A percentile compares a stretch with the other conserved stretches of the same genome.
phyloP scores from a whole-genome alignment of 2,888 invertebrate species.

The Syrphus vitripennis region DNA sequence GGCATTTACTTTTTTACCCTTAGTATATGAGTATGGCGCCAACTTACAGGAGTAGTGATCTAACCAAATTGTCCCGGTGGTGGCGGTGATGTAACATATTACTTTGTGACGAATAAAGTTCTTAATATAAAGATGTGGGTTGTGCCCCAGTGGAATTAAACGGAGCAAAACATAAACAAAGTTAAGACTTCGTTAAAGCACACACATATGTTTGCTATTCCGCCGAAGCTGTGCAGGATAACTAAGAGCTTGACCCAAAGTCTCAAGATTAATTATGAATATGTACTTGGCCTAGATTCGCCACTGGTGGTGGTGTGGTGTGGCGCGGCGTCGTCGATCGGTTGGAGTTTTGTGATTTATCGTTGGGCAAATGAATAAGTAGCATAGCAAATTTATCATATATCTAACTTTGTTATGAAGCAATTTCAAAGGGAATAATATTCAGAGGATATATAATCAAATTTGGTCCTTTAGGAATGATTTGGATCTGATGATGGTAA shows the following conservation, averaged over 20 bases:
- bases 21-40: not conserved
- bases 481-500: not conserved
- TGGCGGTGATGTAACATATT: slow-evolving; percentile 61
- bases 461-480: not conserved
- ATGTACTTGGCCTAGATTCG: slow-evolving; percentile 53
- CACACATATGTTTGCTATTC: not conserved
- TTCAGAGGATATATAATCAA: slow-evolving; percentile 26
- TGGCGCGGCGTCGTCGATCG: not conserved
- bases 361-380: slow-evolving; percentile 52
- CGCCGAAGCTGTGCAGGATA: not conserved
- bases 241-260: slow-evolving; percentile 20
- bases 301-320: not conserved
- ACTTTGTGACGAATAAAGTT: slow-evolving; percentile 49
- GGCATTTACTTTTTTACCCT: not conserved
- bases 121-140: slow-evolving; percentile 11
- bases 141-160: not conserved
- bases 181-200: slow-evolving; percentile 21
- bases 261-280: slow-evolving; percentile 63
- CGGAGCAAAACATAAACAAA: slow-evolving; percentile 20
- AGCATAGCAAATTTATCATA: slow-evolving; percentile 62
- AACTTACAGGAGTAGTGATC: slow-evolving; percentile 1
- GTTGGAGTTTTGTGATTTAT: slow-evolving; percentile 53
- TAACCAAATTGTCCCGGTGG: slow-evolving; percentile 48
- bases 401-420: slow-evolving; percentile 66
- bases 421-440: slow-evolving; percentile 48